Evolutionary conservation across 2,888 invertebrate species (phyloP), one percentile per base, ranked within the genome.

Genomic region (Lepetodrilus schrolli): DNA sequence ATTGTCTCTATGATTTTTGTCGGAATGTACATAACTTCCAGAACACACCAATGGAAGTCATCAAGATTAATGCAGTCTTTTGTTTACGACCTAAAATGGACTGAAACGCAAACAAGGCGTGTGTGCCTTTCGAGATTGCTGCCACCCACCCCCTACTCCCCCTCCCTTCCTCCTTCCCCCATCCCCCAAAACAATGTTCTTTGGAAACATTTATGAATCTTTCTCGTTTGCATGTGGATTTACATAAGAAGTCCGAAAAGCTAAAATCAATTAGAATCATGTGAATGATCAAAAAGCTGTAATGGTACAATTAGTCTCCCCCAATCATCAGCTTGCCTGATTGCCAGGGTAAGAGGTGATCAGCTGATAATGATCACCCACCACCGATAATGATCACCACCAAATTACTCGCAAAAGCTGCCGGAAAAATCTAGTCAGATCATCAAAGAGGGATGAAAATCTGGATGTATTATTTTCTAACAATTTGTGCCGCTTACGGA

Each of bases 211-310:
- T 58, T 58, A 58, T 13, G 43, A 47, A n/a, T 43, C 43, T 23
- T 34, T 30, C 10, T 26, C 21, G 43, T 68, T 68, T 23, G 68
- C 68, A 43, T 47, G 21, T 26, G 43, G 68, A 68, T 68, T 68
- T 47, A 68, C 68, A 68, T 68, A 68, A 68, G 68, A 68, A 47
- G 47, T 21, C 7, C 13, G 43, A 30, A 68, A 47, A 68, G 68
- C 68, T 68, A 47, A 68, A 68, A 68, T 68, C 68, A 68, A 68
- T 68, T 68, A 68, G 68, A 68, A 38, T 68, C n/a, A 47, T 21
- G 68, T 47, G 47, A 43, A n/a, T 68, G 68, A 68, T 68, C 68
- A 68, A 68, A 47, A 68, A 68, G 68, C 47, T 47, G n/a, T 26
- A n/a, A 17, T 58, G 38, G 30, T 68, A 68, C 68, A 68, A 68